A percentile compares a stretch with the other conserved stretches of the same genome.
Conservation (phyloP, 2,797 vertebrate genomes). For the Pseudomugil tenellus region DNA sequence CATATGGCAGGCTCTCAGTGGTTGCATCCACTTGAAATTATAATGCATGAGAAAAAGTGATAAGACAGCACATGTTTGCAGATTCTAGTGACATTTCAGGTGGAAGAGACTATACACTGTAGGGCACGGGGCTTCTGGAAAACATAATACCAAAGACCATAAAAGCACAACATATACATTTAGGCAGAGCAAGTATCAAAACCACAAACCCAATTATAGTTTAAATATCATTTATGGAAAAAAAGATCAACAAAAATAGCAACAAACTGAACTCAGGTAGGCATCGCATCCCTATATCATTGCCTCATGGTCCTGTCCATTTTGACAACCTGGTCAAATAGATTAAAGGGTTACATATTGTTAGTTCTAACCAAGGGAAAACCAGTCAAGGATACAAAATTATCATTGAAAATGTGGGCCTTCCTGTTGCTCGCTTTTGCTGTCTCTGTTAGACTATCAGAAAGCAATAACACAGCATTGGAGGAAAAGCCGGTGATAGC, state of each 20-base stretch:
- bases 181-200: accelerated
- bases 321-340: conserved; percentile 19
- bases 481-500: conserved; percentile 69
- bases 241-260: conserved; percentile 1
- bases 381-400: neutral
- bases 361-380: conserved; percentile 1
- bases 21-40: conserved; percentile 45
- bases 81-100: conserved; percentile 32
- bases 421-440: conserved; percentile 51
- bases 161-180: neutral
- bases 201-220: neutral
- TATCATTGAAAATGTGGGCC: conserved; percentile 51
- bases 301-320: conserved; percentile 47
- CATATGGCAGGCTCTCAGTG: conserved; percentile 18
- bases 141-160: neutral
- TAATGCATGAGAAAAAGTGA: conserved; percentile 72
- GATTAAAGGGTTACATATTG: conserved; percentile 14
- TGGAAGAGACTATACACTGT: conserved; percentile 56
- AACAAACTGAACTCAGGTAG: conserved; percentile 3
- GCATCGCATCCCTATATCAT: conserved; percentile 23
- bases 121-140: conserved; percentile 28
- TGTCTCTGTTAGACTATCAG: conserved; percentile 30
- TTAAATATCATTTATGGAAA: neutral
- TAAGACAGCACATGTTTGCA: conserved; percentile 74
- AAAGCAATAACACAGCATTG: conserved; percentile 26